Evolutionary conservation across 2,888 invertebrate genomes (phyloP), one percentile per base, ranked within the genome.

Genomic region (Galeruca laticollis): DNA sequence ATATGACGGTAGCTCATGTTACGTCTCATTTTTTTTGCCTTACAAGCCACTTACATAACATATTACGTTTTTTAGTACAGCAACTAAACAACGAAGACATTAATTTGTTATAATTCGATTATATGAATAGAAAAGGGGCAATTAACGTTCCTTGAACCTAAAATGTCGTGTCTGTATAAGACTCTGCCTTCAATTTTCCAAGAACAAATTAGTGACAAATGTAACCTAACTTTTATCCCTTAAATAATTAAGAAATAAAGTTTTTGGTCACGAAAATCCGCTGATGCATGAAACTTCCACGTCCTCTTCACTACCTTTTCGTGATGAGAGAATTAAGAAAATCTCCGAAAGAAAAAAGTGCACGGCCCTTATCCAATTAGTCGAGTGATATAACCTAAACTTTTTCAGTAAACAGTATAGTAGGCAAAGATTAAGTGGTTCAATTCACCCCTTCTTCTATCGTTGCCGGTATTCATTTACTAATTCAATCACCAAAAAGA

Each of bases 401-500:
- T 70, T 70, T 70, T 70, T 66, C 62, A 57, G 67, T 63, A 70
- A 70, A 67, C 62, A 66, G 66, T 70, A 62, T 70, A 65, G 68
- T 71, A 71, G 74, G 76, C 72, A 75, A 78, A 77, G 78, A 80
- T 80, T 80, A 81, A 81, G 77, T 78, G 79, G 78, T 77, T 76
- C 74, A 73, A 76, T 76, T 77, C 80, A 76, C 79, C 80, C 78
- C 77, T 80, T 79, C 76, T 59, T 51, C 26, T 18, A 21, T 33
- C 31, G 2, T 67, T 73, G 73, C 72, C 72, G 73, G 79, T 78
- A 78, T 80, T 80, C 80, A 80, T 81, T 81, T 79, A 80, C 80
- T 81, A 81, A 81, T 81, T 77, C 77, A 80, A 81, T 81, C 77
- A 73, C 75, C 72, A 71, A 73, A 75, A 77, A 75, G 20, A 21